phyloP scores from a whole-genome alignment of 2,888 invertebrate genomes.

The Lasioglossum vierecki region DNA sequence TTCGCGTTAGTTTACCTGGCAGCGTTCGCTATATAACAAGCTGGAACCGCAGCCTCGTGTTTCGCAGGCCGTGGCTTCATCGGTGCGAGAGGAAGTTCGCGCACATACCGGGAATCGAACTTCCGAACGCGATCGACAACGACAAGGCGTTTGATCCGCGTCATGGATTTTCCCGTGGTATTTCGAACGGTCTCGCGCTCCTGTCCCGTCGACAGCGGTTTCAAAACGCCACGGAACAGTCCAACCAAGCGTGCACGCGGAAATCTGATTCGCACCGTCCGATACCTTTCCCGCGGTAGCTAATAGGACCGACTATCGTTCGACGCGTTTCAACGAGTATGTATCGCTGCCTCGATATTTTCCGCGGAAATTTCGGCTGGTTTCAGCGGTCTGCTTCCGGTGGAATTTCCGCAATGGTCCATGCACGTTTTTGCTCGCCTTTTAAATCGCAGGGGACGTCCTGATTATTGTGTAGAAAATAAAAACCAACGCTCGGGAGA shows the following conservation, averaged over 20 bases:
- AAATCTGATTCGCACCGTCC: constrained; percentile 45
- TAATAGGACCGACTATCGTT: constrained; percentile 33
- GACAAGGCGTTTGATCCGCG: constrained; percentile 22
- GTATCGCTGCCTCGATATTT: neutral
- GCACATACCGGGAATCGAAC: constrained; percentile 11
- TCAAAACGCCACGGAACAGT: neutral
- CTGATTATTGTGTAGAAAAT: neutral
- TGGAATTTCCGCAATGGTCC: neutral
- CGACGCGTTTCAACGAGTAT: constrained; percentile 1
- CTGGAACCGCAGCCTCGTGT: neutral
- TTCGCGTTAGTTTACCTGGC: neutral
- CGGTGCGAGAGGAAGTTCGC: neutral
- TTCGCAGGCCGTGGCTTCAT: neutral
- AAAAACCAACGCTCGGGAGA: neutral
- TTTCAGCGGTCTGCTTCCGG: neutral
- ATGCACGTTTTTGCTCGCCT: neutral
- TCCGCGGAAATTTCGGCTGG: neutral
- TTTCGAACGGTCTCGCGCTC: constrained; percentile 1
- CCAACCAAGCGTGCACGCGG: constrained; percentile 28
- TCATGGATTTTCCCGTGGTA: constrained; percentile 35
- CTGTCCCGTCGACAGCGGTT: neutral
- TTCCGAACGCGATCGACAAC: constrained; percentile 8
- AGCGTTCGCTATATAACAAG: neutral
- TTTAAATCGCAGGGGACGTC: neutral
- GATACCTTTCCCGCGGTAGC: constrained; percentile 28